Conservation (phyloP, 1,140 invertebrate species). For the Penaeus indicus region DNA sequence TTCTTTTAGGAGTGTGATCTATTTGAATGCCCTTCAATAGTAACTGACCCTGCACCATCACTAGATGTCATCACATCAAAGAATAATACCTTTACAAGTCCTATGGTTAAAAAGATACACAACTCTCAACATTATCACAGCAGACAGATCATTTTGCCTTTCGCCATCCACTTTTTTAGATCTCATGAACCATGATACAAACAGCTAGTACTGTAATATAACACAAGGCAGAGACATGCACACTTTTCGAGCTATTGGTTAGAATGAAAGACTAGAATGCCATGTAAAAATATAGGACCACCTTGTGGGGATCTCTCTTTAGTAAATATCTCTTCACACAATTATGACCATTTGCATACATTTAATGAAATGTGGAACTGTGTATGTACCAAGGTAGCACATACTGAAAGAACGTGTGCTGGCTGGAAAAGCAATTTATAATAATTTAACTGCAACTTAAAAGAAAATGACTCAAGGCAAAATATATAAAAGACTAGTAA, state of each 20-base stretch:
- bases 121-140: constrained; percentile 60
- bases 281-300: constrained; percentile 61
- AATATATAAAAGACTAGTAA: too few relatives aligned
- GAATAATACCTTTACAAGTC: background rate
- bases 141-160: constrained; percentile 45
- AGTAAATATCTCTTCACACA: constrained; percentile 63
- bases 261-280: constrained; percentile 65
- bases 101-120: constrained; percentile 28
- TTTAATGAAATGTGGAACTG: constrained; percentile 57
- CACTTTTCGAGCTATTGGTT: constrained; percentile 58
- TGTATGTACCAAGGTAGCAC: constrained; percentile 48
- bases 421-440: constrained; percentile 16
- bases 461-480: too few relatives aligned
- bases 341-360: constrained; percentile 64
- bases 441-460: too few relatives aligned
- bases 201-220: constrained; percentile 62
- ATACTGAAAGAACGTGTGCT: constrained; percentile 47
- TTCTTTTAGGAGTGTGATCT: constrained; percentile 28
- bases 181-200: constrained; percentile 61
- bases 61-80: constrained; percentile 38
- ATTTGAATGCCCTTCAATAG: constrained; percentile 33
- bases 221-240: constrained; percentile 63
- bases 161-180: constrained; percentile 53
- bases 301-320: constrained; percentile 63
- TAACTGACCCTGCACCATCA: constrained; percentile 42